Base-by-base conservation (phyloP, 2,797 vertebrate genomes). In the Propithecus perrieri region DNA sequence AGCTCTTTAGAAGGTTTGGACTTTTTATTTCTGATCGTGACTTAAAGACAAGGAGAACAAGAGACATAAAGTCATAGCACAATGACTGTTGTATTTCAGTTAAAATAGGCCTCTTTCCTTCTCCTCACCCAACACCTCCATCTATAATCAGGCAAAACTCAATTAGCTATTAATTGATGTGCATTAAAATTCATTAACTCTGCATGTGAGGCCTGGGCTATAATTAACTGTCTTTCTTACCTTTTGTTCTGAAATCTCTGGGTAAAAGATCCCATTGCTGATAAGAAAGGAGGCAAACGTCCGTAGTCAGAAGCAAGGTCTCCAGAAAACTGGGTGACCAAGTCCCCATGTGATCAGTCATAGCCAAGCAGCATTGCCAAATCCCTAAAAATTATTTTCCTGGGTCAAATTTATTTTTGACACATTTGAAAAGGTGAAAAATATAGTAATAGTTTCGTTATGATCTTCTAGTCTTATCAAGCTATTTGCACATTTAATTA, bases 111-210 rank as follows among this genome's bases (percentile, higher is more conserved):
- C 79, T 97, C 90, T 80, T 97, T 97, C 97, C 83, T 96, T 90
- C 92, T 88, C 71, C 61, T 95, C 69, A 67, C 83, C 92, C 95
- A 95, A 93, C 63, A 93, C 96, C 84, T 98, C 95, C 95, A 94
- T 95, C 97, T 97, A 97, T 93, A 97, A 97, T 85, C 55, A 98
- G 96, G 91, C 74, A 7, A 98, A 98, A 99, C 98, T 97, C 98
- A 99, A 99, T 99, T 99, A 99, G 98, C 98, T 99, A 98, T 98
- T 99, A 99, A 99, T 99, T 99, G 98, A 99, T 98, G 98, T 98
- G 98, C 78, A 99, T 99, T 99, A 99, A 99, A 99, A 99, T 99
- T 99, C 98, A 99, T 99, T 99, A 99, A 99, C 98, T 98, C 97
- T 97, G 97, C 98, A 97, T 98, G 98, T 98, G 98, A 99, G 98